Percentiles rank a stretch among this genome's conserved stretches.
These are phyloP conservation scores for Tetramorium alpestre DNA, from an alignment of 1,140 invertebrate genomes.

Conservation along the genomic window DNA sequence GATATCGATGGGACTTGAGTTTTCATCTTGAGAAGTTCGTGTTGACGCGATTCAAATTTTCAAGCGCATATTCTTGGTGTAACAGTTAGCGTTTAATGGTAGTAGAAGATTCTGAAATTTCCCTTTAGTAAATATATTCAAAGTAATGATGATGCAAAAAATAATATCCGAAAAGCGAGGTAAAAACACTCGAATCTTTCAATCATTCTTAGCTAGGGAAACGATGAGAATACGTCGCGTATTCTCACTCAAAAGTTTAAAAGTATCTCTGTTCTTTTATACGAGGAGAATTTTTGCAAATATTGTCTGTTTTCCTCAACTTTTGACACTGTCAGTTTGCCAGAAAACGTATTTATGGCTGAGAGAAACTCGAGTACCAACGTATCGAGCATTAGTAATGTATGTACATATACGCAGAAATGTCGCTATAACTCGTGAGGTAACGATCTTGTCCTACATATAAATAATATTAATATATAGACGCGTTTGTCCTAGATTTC, in stretches of 20 bases:
- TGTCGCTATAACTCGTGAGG: neutral
- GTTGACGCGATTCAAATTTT: neutral
- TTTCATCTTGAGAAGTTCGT: neutral
- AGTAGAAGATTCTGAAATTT: neutral
- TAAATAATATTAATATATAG: constrained; percentile 38
- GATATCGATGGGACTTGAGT: constrained; percentile 1
- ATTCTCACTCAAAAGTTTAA: neutral
- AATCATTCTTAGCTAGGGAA: neutral
- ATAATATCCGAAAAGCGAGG: neutral
- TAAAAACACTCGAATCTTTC: neutral
- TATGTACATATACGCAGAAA: constrained; percentile 22
- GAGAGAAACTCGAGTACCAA: constrained; percentile 11
- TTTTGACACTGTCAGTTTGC: neutral
- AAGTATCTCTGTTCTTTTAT: neutral
- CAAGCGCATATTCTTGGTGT: neutral
- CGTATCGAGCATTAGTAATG: neutral
- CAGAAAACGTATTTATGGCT: neutral
- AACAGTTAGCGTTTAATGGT: neutral
- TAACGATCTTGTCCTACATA: constrained; percentile 39
- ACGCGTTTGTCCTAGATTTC: constrained; percentile 29
- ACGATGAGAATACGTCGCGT: neutral
- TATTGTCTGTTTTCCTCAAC: neutral
- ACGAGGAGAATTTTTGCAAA: neutral
- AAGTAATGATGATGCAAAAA: neutral
- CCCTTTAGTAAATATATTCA: neutral